A percentile compares a stretch with the other conserved stretches of the same genome.
phyloP scores from a whole-genome alignment of 2,797 vertebrate genomes.

The Kryptopterus vitreolus region DNA sequence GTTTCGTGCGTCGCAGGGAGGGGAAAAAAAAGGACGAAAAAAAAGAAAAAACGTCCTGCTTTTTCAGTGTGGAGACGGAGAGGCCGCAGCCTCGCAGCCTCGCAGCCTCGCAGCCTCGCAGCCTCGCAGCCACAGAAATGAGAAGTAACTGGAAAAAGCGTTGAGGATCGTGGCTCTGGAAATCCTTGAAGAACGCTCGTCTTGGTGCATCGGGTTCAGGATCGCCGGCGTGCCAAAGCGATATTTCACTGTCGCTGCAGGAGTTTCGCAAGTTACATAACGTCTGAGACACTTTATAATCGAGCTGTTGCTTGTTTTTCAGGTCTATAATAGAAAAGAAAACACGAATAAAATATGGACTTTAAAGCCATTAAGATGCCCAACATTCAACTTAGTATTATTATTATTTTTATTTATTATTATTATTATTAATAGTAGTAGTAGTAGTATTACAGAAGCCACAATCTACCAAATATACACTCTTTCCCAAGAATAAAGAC shows the following conservation, averaged over 20 bases:
- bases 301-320: background rate
- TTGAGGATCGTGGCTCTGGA: conserved; percentile 19
- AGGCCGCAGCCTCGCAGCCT: background rate
- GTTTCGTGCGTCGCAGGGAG: conserved; percentile 59
- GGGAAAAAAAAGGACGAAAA: too few relatives aligned
- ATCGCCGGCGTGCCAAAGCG: conserved; percentile 2
- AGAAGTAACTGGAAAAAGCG: conserved; percentile 34
- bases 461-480: too few relatives aligned
- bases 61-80: conserved; percentile 46
- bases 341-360: too few relatives aligned
- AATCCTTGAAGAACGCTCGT: conserved; percentile 26
- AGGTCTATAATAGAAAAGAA: background rate
- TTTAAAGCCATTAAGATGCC: background rate
- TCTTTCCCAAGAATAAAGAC: too few relatives aligned
- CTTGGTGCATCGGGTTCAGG: conserved; percentile 40
- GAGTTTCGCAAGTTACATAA: conserved; percentile 37
- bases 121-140: conserved; percentile 20
- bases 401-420: background rate
- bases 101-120: background rate
- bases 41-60: conserved; percentile 60
- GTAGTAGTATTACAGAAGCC: background rate
- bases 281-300: conserved; percentile 19
- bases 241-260: conserved; percentile 14
- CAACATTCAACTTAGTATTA: background rate
- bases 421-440: background rate